These are phyloP conservation scores for Palythoa caribaeorum DNA, from an alignment of 92 coral and sea anemone genomes.

Conservation along the genomic window DNA sequence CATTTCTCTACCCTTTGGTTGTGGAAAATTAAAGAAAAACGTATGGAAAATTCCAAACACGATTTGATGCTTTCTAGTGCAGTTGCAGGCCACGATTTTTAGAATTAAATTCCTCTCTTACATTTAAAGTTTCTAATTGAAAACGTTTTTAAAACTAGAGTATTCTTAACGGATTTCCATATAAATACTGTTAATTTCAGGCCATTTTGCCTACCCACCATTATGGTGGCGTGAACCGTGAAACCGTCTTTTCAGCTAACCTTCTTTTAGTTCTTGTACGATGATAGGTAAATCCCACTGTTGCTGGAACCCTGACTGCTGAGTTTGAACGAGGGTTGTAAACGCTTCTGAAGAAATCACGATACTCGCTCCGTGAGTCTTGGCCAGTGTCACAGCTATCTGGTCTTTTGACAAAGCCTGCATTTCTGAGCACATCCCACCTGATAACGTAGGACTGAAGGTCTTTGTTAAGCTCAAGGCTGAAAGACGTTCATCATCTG, in stretches of 20 bases:
- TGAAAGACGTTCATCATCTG: constrained; percentile 25
- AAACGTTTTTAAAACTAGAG: too few relatives aligned
- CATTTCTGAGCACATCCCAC: not conserved
- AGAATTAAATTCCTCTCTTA: too few relatives aligned
- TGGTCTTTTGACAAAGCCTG: constrained; percentile 72
- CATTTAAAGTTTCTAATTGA: too few relatives aligned
- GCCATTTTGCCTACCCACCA: too few relatives aligned
- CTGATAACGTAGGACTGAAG: not conserved
- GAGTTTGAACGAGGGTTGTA: constrained; percentile 82
- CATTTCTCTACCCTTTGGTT: too few relatives aligned
- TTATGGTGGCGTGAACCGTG: too few relatives aligned
- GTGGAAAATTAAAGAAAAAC: too few relatives aligned
- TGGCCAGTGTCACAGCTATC: constrained; percentile 63
- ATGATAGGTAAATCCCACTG: constrained; percentile 84
- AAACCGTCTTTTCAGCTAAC: not conserved
- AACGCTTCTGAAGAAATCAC: constrained; percentile 77
- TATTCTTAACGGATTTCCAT: too few relatives aligned
- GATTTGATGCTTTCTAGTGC: too few relatives aligned
- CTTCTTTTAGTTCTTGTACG: constrained; percentile 46
- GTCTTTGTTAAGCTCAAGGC: constrained; percentile 26
- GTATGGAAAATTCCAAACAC: too few relatives aligned
- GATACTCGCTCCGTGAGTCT: constrained; percentile 69
- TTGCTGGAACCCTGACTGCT: constrained; percentile 71
- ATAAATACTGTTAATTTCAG: too few relatives aligned
- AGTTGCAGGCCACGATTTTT: too few relatives aligned